Base-by-base conservation (phyloP, 2,797 vertebrate genomes). In the Sebastes dallii region DNA sequence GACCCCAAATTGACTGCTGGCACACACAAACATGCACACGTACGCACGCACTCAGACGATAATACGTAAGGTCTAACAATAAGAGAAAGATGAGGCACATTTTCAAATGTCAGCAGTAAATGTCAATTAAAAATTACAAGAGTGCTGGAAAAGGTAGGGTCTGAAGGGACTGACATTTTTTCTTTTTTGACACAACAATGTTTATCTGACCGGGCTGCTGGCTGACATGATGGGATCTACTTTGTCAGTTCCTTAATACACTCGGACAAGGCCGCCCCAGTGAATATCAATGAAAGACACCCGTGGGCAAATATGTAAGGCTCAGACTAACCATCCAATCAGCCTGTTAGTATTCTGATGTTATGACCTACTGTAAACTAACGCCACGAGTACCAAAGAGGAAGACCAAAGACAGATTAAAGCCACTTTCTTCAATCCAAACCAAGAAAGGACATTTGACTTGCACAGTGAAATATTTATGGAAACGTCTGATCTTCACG, bases 51-150 rank as follows among this genome's bases (percentile, higher is more conserved):
- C 46, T 93, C 82, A 82, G 85, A 87, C 42, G 66, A 74, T 91
- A 92, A 91, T 78, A 84, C 86, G 92, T 76, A 52, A 59, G 86
- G 87, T 86, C 89, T 87, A 95, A 95, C 91, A 95, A 83, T 90
- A 80, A 83, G 80, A 77, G 82, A 85, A 85, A 81, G 91, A 94
- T 87, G 94, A 92, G 94, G 89, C 91, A 92, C 91, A 95, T 92
- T 95, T 84, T 93, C 91, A 96, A 97, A 96, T 96, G 95, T 96
- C 96, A 97, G 95, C 95, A 93, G 95, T 94, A 97, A 96, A 97
- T 96, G 96, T 96, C 97, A 97, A 96, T 96, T 97, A 97, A 97
- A 97, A 96, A 96, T 95, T 95, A 96, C 95, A 95, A 90, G 94
- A 91, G 88, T 93, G 93, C 94, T 93, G 91, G 95, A 94, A 96